Conservation (phyloP, 1,140 invertebrate species). For the Phthorimaea operculella region DNA sequence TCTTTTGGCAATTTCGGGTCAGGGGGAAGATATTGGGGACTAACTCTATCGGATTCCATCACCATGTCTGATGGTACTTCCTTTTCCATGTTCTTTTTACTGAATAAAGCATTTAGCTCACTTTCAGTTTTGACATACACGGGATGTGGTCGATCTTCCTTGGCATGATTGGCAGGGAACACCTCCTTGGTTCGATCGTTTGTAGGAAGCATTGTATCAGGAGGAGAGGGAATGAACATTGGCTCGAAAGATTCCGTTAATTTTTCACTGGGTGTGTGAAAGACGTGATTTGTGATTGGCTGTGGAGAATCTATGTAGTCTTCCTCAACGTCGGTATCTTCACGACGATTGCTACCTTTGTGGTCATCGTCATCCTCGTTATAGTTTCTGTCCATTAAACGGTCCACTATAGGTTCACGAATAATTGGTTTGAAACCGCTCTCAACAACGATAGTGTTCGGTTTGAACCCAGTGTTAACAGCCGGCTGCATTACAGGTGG, state of each 20-base stretch:
- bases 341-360: constrained; percentile 57
- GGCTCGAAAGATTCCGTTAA: constrained; percentile 75
- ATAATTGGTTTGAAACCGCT: constrained; percentile 85
- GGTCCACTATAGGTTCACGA: constrained; percentile 68
- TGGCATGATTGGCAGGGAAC: constrained; percentile 53
- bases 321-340: constrained; percentile 66
- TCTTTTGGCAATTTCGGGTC: constrained; percentile 57
- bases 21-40: constrained; percentile 77
- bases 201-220: constrained; percentile 61
- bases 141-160: constrained; percentile 60
- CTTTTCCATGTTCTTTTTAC: constrained; percentile 52
- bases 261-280: constrained; percentile 47
- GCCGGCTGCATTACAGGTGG: constrained; percentile 58
- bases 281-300: constrained; percentile 56
- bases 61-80: constrained; percentile 66
- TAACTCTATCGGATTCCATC: constrained; percentile 76
- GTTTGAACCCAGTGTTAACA: constrained; percentile 81
- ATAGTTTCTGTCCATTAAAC: constrained; percentile 53
- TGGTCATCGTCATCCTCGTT: constrained; percentile 9
- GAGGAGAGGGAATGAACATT: constrained; percentile 79
- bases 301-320: constrained; percentile 63
- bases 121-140: constrained; percentile 55
- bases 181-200: constrained; percentile 60
- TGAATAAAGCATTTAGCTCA: constrained; percentile 45
- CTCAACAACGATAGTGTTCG: constrained; percentile 82